Evolutionary conservation across 2,888 invertebrate species (phyloP).

Genomic region (Mechanitis messenoides): DNA sequence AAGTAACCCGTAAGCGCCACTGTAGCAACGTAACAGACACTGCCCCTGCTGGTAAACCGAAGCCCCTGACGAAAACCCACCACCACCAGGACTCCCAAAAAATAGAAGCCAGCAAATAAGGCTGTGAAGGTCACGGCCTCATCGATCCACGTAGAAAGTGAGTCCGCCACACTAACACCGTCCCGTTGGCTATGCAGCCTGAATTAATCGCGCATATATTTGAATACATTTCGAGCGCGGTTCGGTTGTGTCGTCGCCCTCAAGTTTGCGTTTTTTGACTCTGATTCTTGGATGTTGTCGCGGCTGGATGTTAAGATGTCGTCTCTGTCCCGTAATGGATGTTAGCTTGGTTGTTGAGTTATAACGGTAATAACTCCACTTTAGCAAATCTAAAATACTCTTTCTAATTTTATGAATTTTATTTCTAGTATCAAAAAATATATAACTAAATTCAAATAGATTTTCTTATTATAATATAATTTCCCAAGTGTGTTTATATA

Average conservation of each 20-base stretch:
- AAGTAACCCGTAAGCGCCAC: too few species aligned
- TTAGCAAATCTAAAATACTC: too few species aligned
- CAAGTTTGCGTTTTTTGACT: slow-evolving; percentile 66
- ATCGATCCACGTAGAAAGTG: slow-evolving; percentile 77
- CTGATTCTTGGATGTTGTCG: slow-evolving; percentile 16
- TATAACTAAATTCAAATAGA: too few species aligned
- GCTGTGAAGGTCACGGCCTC: slow-evolving; percentile 74
- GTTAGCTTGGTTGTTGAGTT: too few species aligned
- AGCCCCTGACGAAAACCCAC: background rate
- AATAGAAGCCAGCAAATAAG: slow-evolving; percentile 67
- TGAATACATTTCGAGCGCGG: slow-evolving; percentile 70
- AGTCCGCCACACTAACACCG: slow-evolving; percentile 77
- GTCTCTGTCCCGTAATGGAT: background rate
- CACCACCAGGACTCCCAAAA: slow-evolving; percentile 36
- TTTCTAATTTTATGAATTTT: too few species aligned
- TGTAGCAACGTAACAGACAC: too few species aligned
- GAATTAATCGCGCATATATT: slow-evolving; percentile 79
- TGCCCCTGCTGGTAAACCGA: background rate
- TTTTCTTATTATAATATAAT: too few species aligned
- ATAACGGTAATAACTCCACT: too few species aligned
- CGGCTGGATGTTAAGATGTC: slow-evolving; percentile 9
- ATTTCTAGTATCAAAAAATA: too few species aligned
- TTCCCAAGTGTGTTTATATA: too few species aligned
- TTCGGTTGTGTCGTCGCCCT: slow-evolving; percentile 70
- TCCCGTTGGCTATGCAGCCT: slow-evolving; percentile 76